Evolutionary conservation across 2,113 vertebrate genomes (phyloP).

Genomic region (Heteronetta atricapilla): DNA sequence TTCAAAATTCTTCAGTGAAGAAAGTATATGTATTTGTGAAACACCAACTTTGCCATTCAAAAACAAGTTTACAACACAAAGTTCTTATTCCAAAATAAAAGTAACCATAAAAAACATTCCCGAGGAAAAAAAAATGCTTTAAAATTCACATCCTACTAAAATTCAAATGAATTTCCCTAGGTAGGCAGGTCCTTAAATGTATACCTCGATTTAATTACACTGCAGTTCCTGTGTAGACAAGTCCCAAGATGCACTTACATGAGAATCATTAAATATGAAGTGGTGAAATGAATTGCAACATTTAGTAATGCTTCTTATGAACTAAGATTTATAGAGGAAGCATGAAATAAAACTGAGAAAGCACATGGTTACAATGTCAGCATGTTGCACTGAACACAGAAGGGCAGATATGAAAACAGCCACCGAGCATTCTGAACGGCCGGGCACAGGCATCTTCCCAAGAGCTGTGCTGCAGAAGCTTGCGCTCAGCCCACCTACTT

Average conservation of each 20-base stretch:
- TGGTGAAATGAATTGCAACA: constrained; percentile 32
- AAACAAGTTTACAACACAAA: neutral
- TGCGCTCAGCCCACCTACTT: neutral
- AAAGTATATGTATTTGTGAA: neutral
- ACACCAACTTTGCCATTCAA: neutral
- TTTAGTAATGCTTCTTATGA: neutral
- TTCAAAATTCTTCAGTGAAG: neutral
- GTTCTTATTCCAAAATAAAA: neutral
- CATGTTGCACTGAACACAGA: neutral
- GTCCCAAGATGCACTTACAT: constrained; percentile 18
- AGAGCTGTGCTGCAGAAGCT: neutral
- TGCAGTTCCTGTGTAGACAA: constrained; percentile 10
- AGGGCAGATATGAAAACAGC: neutral
- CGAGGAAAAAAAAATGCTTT: neutral
- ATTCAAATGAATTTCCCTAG: neutral
- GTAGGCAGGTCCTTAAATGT: neutral
- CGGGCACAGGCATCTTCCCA: neutral
- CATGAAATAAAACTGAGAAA: neutral
- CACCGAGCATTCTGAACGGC: neutral
- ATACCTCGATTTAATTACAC: neutral
- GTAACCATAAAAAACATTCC: neutral
- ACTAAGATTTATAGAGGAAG: constrained; percentile 21
- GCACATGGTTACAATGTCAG: neutral
- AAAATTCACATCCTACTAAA: constrained; percentile 6
- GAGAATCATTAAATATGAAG: constrained; percentile 24